Conservation (phyloP, 35 echinoderm and acorn worm species). For the Eucidaris tribuloides region DNA sequence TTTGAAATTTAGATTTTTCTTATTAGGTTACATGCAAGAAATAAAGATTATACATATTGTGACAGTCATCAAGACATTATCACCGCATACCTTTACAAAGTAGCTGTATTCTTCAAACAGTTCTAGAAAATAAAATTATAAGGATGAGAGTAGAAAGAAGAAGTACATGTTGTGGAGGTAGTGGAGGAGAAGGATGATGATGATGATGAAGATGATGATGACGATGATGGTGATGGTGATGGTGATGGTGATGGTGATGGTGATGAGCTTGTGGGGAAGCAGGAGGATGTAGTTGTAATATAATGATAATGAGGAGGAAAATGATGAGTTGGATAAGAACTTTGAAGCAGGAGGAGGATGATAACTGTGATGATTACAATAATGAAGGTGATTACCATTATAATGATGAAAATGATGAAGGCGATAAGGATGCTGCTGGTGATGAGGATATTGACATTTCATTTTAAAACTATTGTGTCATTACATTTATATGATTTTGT, state of each 20-base stretch:
- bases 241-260: neutral
- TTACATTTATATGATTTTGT: neutral
- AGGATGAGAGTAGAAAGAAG: neutral
- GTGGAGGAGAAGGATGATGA: neutral
- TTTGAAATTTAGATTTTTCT: too few relatives aligned
- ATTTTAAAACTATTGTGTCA: neutral
- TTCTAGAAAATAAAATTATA: too few relatives aligned
- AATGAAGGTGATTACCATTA: too few relatives aligned
- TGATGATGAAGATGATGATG: neutral
- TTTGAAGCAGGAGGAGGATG: too few relatives aligned
- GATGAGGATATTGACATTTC: neutral
- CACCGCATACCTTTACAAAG: too few relatives aligned
- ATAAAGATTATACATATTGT: too few relatives aligned
- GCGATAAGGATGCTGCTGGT: neutral
- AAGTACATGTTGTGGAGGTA: neutral
- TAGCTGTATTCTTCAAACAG: too few relatives aligned
- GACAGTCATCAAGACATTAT: too few relatives aligned
- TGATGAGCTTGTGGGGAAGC: neutral
- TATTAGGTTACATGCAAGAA: too few relatives aligned
- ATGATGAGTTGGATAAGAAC: neutral
- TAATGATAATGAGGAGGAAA: neutral
- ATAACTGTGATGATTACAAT: too few relatives aligned
- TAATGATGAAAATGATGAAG: too few relatives aligned
- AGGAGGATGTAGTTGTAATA: neutral
- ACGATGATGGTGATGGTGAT: neutral